A percentile compares a stretch with the other conserved stretches of the same genome.
phyloP scores from a whole-genome alignment of 1,140 invertebrate species.

The Procambarus virginalis region DNA sequence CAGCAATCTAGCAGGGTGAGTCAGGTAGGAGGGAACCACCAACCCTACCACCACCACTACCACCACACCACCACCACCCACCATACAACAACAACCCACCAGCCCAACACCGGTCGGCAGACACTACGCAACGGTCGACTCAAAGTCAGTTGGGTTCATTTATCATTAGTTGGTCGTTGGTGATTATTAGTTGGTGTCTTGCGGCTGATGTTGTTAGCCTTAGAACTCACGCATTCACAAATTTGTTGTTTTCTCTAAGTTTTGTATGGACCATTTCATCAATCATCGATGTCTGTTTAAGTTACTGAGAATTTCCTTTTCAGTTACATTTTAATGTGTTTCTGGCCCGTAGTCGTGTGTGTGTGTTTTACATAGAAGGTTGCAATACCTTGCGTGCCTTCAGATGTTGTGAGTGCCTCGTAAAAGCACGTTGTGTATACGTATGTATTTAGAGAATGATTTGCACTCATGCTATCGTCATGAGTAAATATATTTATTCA shows the following conservation, averaged over 20 bases:
- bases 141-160: slow-evolving; percentile 58
- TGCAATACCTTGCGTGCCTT: background rate
- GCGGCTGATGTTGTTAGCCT: slow-evolving; percentile 26
- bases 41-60: slow-evolving; percentile 37
- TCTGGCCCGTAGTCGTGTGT: too few species aligned
- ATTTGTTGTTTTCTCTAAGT: background rate
- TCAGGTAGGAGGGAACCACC: slow-evolving; percentile 59
- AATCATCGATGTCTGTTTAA: background rate
- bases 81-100: slow-evolving; percentile 18
- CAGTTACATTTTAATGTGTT: too few species aligned
- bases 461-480: background rate
- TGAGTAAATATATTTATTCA: background rate
- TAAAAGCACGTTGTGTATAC: slow-evolving; percentile 5
- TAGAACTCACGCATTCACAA: background rate
- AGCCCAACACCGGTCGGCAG: slow-evolving; percentile 34
- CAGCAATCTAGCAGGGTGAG: slow-evolving; percentile 60
- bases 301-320: background rate
- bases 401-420: slow-evolving; percentile 3
- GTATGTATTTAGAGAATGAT: background rate
- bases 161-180: slow-evolving; percentile 50
- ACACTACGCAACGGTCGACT: slow-evolving; percentile 61
- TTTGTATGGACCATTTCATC: background rate
- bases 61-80: slow-evolving; percentile 45
- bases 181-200: slow-evolving; percentile 25
- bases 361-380: background rate